Conservation (phyloP, 2,888 invertebrate genomes). For the Xestobium rufovillosum region DNA sequence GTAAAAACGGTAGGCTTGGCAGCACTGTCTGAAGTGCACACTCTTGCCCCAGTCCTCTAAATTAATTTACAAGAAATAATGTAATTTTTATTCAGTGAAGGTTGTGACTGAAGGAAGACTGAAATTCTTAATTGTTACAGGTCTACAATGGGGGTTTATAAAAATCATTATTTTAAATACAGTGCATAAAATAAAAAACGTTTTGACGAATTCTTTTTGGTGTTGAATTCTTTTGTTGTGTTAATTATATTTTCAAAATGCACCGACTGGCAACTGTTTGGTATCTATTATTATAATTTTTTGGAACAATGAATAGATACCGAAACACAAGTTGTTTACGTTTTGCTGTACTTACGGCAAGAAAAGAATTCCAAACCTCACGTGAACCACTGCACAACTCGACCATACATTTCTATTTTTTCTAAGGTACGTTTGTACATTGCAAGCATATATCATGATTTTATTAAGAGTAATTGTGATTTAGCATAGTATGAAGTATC, state of each 20-base stretch:
- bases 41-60: too few species aligned
- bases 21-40: too few species aligned
- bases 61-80: too few species aligned
- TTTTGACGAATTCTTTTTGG: conserved; percentile 16
- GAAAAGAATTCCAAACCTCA: conserved; percentile 27
- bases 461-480: conserved; percentile 18
- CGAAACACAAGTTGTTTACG: conserved; percentile 20
- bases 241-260: too few species aligned
- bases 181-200: neutral
- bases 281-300: neutral
- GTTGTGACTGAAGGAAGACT: too few species aligned
- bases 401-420: conserved; percentile 27
- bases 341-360: conserved; percentile 26
- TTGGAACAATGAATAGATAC: conserved; percentile 21
- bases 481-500: conserved; percentile 52
- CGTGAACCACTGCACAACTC: conserved; percentile 32
- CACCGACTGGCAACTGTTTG: too few species aligned
- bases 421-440: conserved; percentile 29
- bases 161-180: conserved; percentile 15
- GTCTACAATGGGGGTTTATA: conserved; percentile 39
- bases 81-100: too few species aligned
- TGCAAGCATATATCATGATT: neutral
- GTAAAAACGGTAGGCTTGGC: too few species aligned
- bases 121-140: conserved; percentile 26
- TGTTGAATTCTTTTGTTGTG: conserved; percentile 16